Conservation (phyloP, 1,140 invertebrate species). For the Anastrepha obliqua region DNA sequence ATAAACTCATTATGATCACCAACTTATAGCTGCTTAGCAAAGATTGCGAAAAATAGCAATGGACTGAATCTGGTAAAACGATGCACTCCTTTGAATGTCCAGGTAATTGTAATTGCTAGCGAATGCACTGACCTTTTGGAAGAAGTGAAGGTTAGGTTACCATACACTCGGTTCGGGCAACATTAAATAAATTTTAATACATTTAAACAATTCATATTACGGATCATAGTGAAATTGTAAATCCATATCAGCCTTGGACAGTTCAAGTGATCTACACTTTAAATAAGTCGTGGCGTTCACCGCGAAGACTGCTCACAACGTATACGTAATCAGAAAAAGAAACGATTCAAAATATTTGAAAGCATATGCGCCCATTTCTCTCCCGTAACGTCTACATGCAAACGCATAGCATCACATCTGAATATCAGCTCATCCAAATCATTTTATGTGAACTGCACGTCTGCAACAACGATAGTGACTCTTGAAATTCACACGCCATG, state of each 20-base stretch:
- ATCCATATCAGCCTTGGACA: too few species aligned
- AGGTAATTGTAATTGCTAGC: conserved; percentile 36
- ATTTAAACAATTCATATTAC: too few species aligned
- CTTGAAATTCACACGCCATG: conserved; percentile 3
- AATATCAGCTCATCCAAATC: background rate
- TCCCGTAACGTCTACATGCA: background rate
- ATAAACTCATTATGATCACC: conserved; percentile 39
- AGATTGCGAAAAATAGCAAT: background rate
- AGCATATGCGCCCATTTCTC: background rate
- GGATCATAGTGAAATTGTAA: too few species aligned
- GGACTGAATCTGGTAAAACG: background rate
- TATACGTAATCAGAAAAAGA: too few species aligned
- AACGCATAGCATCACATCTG: background rate
- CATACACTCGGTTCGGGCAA: too few species aligned
- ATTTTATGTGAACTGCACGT: background rate
- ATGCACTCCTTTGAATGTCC: background rate
- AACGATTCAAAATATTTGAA: background rate
- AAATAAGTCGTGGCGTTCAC: too few species aligned
- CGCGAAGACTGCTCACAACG: too few species aligned
- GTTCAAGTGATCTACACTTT: too few species aligned
- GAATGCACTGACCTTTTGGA: conserved; percentile 20
- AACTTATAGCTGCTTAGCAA: background rate
- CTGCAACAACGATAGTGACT: background rate
- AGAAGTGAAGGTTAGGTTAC: background rate
- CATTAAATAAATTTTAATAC: too few species aligned